These are phyloP conservation scores for Papilio machaon DNA, from an alignment of 1,140 invertebrate species.

Conservation along the genomic window DNA sequence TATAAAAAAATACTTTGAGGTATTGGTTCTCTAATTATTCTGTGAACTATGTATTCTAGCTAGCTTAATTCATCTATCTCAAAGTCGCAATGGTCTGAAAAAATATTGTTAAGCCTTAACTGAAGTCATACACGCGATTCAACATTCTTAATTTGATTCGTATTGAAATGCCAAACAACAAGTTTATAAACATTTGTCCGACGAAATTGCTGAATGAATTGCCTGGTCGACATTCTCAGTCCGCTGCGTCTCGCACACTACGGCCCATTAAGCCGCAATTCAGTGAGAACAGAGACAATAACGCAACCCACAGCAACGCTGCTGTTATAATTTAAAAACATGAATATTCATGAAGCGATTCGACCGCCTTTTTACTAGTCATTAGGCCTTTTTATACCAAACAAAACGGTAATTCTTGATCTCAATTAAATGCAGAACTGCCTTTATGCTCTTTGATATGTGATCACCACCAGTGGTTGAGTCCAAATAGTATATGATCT, in stretches of 20 bases:
- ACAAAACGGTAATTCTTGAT: constrained; percentile 14
- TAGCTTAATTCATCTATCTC: too few relatives aligned
- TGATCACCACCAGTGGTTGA: too few relatives aligned
- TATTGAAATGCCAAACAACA: constrained; percentile 10
- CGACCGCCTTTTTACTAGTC: constrained; percentile 23
- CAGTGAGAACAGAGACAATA: constrained; percentile 3
- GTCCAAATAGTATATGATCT: too few relatives aligned
- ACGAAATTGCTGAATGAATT: background rate
- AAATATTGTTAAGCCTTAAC: background rate
- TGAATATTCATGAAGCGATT: constrained; percentile 25
- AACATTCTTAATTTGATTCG: background rate
- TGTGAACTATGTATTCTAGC: too few relatives aligned
- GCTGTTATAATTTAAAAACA: constrained; percentile 19
- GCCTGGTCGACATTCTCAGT: background rate
- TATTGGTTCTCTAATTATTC: too few relatives aligned
- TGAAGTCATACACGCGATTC: background rate
- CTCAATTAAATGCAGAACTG: constrained; percentile 15
- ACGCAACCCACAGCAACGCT: constrained; percentile 18
- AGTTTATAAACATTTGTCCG: background rate
- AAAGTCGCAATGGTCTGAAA: too few relatives aligned
- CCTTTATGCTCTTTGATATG: background rate
- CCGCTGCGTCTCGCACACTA: constrained; percentile 22
- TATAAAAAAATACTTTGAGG: too few relatives aligned
- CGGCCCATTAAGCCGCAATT: constrained; percentile 28
- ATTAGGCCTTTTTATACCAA: constrained; percentile 31